phyloP scores from a whole-genome alignment of 2,797 vertebrate genomes.

The Coluber constrictor region DNA sequence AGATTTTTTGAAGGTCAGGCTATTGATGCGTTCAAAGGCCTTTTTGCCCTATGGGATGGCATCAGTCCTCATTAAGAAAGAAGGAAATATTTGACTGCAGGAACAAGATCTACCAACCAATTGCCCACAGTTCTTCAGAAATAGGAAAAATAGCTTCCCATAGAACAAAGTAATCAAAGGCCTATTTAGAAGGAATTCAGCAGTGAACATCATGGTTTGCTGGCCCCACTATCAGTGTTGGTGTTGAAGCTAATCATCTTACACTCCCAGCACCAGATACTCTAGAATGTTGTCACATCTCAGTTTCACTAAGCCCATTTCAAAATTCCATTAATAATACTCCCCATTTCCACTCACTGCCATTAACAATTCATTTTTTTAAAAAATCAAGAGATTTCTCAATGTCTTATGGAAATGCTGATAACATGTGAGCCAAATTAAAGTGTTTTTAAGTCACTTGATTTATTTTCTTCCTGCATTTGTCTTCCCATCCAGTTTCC shows the following conservation, averaged over 20 bases:
- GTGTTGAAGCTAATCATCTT: background rate
- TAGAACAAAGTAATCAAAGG: background rate
- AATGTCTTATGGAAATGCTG: background rate
- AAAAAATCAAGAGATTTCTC: background rate
- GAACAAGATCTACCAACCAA: background rate
- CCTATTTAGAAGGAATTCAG: background rate
- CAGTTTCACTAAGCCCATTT: background rate
- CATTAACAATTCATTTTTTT: background rate
- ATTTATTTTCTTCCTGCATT: background rate
- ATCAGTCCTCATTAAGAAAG: background rate
- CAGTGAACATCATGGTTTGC: background rate
- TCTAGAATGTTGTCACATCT: background rate
- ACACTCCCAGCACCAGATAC: background rate
- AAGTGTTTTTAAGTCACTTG: background rate
- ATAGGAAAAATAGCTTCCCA: background rate
- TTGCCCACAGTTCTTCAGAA: background rate
- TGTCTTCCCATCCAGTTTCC: background rate
- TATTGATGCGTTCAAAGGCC: conserved; percentile 87
- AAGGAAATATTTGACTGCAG: background rate
- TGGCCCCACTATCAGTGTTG: background rate
- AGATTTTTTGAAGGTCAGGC: conserved; percentile 91
- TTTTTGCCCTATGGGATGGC: conserved; percentile 78
- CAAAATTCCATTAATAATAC: background rate
- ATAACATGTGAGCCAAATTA: background rate
- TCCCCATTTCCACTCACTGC: background rate